Evolutionary conservation across 2,113 vertebrate species (phyloP).

Genomic region (Ploceus nigricollis): DNA sequence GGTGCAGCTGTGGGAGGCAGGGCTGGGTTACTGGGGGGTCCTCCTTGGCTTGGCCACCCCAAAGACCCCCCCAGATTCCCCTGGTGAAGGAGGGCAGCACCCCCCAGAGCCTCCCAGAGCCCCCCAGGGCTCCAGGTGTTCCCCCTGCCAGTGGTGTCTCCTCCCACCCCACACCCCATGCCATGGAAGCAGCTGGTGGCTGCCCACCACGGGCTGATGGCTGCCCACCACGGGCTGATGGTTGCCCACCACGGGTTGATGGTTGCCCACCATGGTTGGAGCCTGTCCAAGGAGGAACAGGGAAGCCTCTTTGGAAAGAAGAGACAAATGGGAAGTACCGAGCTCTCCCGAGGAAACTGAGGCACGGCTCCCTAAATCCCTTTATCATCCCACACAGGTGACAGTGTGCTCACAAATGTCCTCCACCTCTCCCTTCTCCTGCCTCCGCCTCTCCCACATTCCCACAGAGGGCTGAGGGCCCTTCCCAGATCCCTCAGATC

Average conservation of each 20-base stretch:
- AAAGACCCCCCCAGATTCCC: neutral
- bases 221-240: neutral
- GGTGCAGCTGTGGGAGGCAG: constrained; percentile 52
- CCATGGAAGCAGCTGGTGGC: neutral
- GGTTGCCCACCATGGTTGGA: neutral
- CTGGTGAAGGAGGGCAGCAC: neutral
- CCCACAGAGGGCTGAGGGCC: neutral
- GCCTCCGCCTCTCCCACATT: neutral
- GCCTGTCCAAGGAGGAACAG: neutral
- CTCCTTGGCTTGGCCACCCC: neutral
- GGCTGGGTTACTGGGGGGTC: neutral
- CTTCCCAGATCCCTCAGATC: neutral
- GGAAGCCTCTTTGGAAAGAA: neutral
- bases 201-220: neutral
- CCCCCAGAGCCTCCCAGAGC: neutral
- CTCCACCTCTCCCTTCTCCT: neutral
- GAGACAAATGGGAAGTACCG: neutral
- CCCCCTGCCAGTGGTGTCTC: neutral
- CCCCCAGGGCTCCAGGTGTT: neutral
- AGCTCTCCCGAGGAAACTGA: neutral
- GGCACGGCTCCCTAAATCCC: fast-evolving
- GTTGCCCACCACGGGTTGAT: neutral
- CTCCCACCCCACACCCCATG: neutral
- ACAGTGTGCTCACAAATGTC: fast-evolving
- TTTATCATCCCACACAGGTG: neutral